These are phyloP conservation scores for Oreochromis aureus DNA, from an alignment of 2,113 vertebrate species.

Conservation along the genomic window DNA sequence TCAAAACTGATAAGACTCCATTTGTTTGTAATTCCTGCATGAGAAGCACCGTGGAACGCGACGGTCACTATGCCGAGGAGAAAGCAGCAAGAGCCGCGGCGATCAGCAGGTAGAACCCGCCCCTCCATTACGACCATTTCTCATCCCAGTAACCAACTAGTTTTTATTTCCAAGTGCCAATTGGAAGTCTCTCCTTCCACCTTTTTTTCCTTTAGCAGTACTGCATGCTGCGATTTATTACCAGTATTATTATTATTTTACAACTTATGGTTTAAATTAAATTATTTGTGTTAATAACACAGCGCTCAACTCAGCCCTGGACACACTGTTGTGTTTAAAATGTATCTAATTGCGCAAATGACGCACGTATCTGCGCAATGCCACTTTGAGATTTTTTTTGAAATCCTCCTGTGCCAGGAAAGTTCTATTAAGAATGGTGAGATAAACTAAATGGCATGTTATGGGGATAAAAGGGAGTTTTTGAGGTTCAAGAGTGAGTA, in stretches of 20 bases:
- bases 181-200: neutral
- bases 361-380: conserved; percentile 21
- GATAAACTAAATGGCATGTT: conserved; percentile 64
- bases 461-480: conserved; percentile 55
- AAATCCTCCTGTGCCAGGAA: conserved; percentile 32
- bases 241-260: neutral
- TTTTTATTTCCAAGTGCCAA: conserved; percentile 4
- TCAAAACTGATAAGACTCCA: conserved; percentile 52
- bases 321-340: conserved; percentile 7
- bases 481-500: conserved; percentile 68
- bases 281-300: conserved; percentile 3
- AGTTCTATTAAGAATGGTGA: conserved; percentile 50
- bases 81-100: conserved; percentile 95
- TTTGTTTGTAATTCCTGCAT: conserved; percentile 73
- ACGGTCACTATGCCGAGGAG: conserved; percentile 96
- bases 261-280: neutral
- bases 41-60: conserved; percentile 85
- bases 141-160: conserved; percentile 15
- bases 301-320: conserved; percentile 1
- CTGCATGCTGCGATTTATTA: conserved; percentile 29
- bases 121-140: conserved; percentile 2
- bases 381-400: neutral
- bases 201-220: neutral
- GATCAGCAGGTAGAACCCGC: conserved; percentile 85
- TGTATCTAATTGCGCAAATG: conserved; percentile 26